Evolutionary conservation across 2,888 invertebrate genomes (phyloP).

Genomic region (Zelleria hepariella): DNA sequence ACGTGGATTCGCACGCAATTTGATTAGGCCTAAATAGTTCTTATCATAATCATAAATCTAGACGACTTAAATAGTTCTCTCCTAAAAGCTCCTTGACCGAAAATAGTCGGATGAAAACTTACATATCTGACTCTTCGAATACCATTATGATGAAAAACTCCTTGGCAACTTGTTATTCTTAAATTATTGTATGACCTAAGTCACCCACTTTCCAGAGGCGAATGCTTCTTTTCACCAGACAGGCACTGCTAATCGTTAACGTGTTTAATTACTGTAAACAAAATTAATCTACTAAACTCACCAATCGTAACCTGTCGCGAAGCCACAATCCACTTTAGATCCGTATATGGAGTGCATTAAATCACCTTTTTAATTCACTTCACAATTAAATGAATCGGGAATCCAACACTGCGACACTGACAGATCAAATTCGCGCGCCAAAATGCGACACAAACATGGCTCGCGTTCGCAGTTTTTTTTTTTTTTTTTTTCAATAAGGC

Average conservation of each 20-base stretch:
- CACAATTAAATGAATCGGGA: not conserved
- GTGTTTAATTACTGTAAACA: not conserved
- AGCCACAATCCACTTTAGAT: conserved; percentile 6
- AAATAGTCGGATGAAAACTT: too few species aligned
- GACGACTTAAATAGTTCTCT: too few species aligned
- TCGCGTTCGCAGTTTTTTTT: not conserved
- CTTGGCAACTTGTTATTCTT: too few species aligned
- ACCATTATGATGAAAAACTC: too few species aligned
- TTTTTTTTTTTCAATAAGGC: not conserved
- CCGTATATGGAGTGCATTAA: not conserved
- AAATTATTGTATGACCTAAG: not conserved
- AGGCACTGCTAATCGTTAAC: not conserved
- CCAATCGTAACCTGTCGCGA: conserved; percentile 5
- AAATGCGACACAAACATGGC: not conserved
- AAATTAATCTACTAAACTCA: conserved; percentile 1
- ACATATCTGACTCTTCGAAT: too few species aligned
- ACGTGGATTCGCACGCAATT: too few species aligned
- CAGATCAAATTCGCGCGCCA: not conserved
- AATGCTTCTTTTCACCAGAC: not conserved
- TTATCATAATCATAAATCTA: too few species aligned
- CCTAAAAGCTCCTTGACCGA: too few species aligned
- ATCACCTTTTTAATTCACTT: not conserved
- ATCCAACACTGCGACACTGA: not conserved
- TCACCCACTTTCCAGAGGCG: not conserved
- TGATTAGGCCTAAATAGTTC: too few species aligned